A percentile compares a stretch with the other conserved stretches of the same genome.
Evolutionary conservation across 2,113 vertebrate genomes (phyloP).

Genomic region (Dolichotis patagonum): DNA sequence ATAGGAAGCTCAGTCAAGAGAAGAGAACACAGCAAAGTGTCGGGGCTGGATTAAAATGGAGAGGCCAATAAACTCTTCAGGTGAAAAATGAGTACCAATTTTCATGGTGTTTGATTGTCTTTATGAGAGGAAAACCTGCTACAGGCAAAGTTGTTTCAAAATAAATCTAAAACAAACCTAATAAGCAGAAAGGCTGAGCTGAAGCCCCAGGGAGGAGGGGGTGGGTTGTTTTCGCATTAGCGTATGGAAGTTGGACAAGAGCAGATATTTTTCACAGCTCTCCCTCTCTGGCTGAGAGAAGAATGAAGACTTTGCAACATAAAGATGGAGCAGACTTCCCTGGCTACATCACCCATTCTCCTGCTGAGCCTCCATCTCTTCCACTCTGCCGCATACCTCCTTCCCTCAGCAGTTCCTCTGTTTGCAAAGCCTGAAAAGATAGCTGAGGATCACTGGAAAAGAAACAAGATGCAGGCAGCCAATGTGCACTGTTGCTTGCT

Average conservation of each 20-base stretch:
- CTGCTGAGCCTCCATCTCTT: rapidly evolving
- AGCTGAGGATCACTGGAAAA: rapidly evolving
- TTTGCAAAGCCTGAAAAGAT: neutral
- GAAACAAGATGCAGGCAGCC: neutral
- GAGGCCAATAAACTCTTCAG: neutral
- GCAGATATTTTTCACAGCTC: neutral
- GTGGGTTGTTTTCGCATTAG: neutral
- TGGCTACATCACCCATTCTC: rapidly evolving
- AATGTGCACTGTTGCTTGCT: rapidly evolving
- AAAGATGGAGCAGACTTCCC: neutral
- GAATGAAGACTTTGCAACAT: neutral
- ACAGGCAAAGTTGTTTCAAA: neutral
- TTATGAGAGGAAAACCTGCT: slow-evolving; percentile 1
- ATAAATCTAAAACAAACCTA: neutral
- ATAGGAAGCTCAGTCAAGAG: neutral
- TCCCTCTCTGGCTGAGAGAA: neutral
- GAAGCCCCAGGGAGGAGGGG: neutral
- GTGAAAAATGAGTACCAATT: neutral
- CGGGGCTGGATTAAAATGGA: neutral
- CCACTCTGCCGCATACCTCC: rapidly evolving
- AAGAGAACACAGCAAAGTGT: neutral
- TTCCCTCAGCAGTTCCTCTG: neutral
- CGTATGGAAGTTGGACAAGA: neutral
- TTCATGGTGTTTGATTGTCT: neutral
- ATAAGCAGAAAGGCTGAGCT: neutral